Evolutionary conservation across 2,113 vertebrate species (phyloP).

Genomic region (Xenopus laevis): DNA sequence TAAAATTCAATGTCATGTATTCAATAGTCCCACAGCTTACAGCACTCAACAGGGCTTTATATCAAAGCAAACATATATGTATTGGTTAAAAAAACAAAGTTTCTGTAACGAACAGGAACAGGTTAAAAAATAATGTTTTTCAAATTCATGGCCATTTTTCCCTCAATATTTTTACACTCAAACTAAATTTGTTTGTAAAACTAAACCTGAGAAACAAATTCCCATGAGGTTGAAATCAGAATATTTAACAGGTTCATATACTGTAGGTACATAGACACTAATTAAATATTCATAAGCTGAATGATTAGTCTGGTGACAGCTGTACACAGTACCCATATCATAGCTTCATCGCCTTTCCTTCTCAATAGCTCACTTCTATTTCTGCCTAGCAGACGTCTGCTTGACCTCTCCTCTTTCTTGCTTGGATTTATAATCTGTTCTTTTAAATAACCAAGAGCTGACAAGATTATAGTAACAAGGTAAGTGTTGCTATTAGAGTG

Average conservation of each 20-base stretch:
- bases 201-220: too few relatives aligned
- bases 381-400: slow-evolving; percentile 49
- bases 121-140: too few relatives aligned
- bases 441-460: slow-evolving; percentile 9
- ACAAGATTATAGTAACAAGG: neutral
- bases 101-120: too few relatives aligned
- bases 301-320: slow-evolving; percentile 60
- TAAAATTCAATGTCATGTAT: too few relatives aligned
- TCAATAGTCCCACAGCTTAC: too few relatives aligned
- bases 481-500: slow-evolving; percentile 2
- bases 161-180: too few relatives aligned
- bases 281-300: slow-evolving; percentile 64
- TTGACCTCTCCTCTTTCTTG: slow-evolving; percentile 52
- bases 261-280: slow-evolving; percentile 5
- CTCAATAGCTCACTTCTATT: slow-evolving; percentile 54
- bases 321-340: slow-evolving; percentile 56
- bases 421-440: slow-evolving; percentile 45
- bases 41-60: too few relatives aligned
- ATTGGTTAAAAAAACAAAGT: too few relatives aligned
- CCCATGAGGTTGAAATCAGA: neutral
- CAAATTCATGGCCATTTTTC: too few relatives aligned
- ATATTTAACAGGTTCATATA: slow-evolving; percentile 7
- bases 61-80: too few relatives aligned
- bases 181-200: too few relatives aligned
- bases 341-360: slow-evolving; percentile 56